Evolutionary conservation across 1,140 invertebrate genomes (phyloP).

Genomic region (Periplaneta americana): DNA sequence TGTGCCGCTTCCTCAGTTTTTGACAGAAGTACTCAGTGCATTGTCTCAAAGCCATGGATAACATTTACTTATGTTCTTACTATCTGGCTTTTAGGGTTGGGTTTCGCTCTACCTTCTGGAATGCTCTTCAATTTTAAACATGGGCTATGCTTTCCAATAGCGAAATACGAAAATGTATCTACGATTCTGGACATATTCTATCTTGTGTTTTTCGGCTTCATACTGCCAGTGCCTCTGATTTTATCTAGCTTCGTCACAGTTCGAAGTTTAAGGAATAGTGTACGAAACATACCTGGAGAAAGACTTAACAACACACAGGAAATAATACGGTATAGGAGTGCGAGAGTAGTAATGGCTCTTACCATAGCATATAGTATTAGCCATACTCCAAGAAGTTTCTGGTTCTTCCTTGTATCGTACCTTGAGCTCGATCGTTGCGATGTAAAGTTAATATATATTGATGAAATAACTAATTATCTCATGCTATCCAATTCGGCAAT

Average conservation of each 20-base stretch:
- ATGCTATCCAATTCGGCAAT: neutral
- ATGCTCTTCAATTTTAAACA: neutral
- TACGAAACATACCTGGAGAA: neutral
- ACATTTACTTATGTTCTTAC: neutral
- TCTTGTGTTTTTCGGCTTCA: neutral
- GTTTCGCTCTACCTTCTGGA: neutral
- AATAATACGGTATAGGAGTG: neutral
- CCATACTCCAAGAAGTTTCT: neutral
- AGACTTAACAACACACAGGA: neutral
- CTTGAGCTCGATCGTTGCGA: neutral
- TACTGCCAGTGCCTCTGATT: neutral
- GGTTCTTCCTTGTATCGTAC: neutral
- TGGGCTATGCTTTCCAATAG: neutral
- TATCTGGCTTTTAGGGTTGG: neutral
- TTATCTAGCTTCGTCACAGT: neutral
- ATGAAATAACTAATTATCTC: neutral
- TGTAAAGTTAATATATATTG: neutral
- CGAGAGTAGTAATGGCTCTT: neutral
- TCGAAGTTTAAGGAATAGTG: neutral
- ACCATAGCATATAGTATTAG: neutral
- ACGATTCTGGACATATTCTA: neutral
- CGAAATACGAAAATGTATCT: neutral
- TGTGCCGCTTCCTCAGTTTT: neutral
- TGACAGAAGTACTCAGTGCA: neutral
- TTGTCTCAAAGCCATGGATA: neutral